Percentiles rank a stretch among this genome's conserved stretches.
phyloP scores from a whole-genome alignment of 35 echinoderm and acorn worm species.

The Patiria miniata region DNA sequence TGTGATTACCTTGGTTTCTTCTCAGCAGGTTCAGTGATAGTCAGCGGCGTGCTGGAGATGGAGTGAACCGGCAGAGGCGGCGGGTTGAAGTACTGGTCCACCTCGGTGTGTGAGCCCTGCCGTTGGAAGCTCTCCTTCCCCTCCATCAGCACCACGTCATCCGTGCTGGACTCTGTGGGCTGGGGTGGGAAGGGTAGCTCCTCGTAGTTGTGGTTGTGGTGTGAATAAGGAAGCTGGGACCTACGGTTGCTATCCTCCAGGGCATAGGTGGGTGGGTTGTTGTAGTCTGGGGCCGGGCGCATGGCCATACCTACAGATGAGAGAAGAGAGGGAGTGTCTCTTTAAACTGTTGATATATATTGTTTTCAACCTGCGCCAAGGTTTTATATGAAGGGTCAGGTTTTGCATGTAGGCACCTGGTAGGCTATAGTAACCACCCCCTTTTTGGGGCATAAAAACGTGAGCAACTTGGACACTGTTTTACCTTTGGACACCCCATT shows the following conservation, averaged over 20 bases:
- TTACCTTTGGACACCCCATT: too few species aligned
- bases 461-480: too few species aligned
- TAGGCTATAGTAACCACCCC: too few species aligned
- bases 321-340: too few species aligned
- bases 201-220: neutral
- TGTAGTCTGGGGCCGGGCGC: neutral
- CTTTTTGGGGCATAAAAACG: too few species aligned
- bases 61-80: neutral
- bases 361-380: too few species aligned
- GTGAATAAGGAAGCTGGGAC: neutral
- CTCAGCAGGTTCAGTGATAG: neutral
- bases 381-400: too few species aligned
- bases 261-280: neutral
- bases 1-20: conserved; percentile 6
- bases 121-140: neutral
- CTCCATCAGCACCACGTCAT: neutral
- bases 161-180: neutral
- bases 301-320: too few species aligned
- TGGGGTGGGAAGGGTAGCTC: neutral
- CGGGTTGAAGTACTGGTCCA: conserved; percentile 23
- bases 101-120: conserved; percentile 15
- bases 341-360: too few species aligned
- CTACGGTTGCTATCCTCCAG: neutral
- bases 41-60: neutral
- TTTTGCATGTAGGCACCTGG: too few species aligned